Base-by-base conservation (phyloP, 2,113 vertebrate genomes). In the Dasyurus viverrinus region DNA sequence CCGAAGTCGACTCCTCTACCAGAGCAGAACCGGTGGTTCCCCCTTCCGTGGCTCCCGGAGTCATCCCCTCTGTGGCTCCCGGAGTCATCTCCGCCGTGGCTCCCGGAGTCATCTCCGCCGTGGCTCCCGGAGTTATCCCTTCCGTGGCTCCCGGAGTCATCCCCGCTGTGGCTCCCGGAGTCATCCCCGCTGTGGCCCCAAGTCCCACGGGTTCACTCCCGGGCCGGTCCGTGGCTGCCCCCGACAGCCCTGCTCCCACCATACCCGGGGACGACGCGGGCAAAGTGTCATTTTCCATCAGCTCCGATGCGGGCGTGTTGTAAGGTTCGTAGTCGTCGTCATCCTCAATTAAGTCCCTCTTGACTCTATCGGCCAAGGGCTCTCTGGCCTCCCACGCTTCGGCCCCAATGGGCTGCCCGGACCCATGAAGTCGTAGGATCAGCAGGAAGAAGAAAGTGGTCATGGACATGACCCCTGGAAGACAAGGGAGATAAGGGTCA, bases 391-490 rank as follows among this genome's bases (percentile, higher is more conserved):
- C 52, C 48, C 3, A 46, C 26, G 3, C 36, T 16, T 0, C 1
- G 0, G 19, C 57, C 0, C 36, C 52, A 93, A 84, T 89, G 89
- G 26, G 89, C 89, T 2, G 11, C 90, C 68, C n/a, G 55, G 11
- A 53, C 95, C 94, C 24, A 93, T 26, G 6, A 84, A 52, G 50
- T 12, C 94, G 5, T 25, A 96, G 54, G 0, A 7, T 46, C 93
- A 97, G 89, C 55, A 97, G 54, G 54, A 98, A 50, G 9, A 95
- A 47, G 54, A 92, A 26, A 26, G 1, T 16, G 19, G 14, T 36
- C 23, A 48, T 90, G 50, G 60, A 89, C 98, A 98, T 98, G 91
- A 76, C 54, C 92, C 98, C 98, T 98, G 92, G 52, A 76, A 46
- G 26, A 23, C 16, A 14, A 27, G 90, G 89, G 53, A 96, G 36